Evolutionary conservation across 2,113 vertebrate genomes (phyloP).

Genomic region (Solea solea): DNA sequence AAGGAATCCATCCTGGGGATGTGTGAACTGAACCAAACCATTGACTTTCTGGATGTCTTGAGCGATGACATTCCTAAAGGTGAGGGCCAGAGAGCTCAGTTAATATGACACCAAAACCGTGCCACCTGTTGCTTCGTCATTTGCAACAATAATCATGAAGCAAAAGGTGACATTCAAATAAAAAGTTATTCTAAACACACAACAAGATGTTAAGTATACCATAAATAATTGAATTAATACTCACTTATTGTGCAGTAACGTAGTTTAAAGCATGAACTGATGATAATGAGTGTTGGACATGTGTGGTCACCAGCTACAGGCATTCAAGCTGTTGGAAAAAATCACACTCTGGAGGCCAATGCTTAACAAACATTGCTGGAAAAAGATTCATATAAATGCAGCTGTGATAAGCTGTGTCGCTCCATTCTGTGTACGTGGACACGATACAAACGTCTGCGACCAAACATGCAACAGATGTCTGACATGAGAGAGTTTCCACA

Average conservation of each 20-base stretch:
- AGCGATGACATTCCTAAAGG: constrained; percentile 91
- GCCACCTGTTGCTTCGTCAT: not conserved
- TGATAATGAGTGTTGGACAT: not conserved
- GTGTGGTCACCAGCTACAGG: not conserved
- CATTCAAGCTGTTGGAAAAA: not conserved
- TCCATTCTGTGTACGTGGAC: not conserved
- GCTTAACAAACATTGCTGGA: not conserved
- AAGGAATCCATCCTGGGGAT: constrained; percentile 87
- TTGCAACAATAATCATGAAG: not conserved
- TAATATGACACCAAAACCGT: not conserved
- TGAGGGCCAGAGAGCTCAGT: constrained; percentile 58
- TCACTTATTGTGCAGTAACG: not conserved
- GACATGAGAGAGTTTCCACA: constrained; percentile 40
- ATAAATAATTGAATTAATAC: not conserved
- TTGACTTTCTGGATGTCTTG: constrained; percentile 90
- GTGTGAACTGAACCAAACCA: constrained; percentile 87
- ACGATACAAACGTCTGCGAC: not conserved
- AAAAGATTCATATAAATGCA: constrained; percentile 10
- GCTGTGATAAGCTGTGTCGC: constrained; percentile 7
- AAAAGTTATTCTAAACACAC: too few relatives aligned
- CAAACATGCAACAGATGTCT: constrained; percentile 58
- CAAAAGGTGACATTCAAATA: too few relatives aligned
- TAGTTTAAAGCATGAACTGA: not conserved
- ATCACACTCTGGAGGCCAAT: constrained; percentile 5
- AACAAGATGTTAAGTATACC: too few relatives aligned